These are phyloP conservation scores for Dendrolimus pini DNA, from an alignment of 2,888 invertebrate genomes.

Conservation along the genomic window DNA sequence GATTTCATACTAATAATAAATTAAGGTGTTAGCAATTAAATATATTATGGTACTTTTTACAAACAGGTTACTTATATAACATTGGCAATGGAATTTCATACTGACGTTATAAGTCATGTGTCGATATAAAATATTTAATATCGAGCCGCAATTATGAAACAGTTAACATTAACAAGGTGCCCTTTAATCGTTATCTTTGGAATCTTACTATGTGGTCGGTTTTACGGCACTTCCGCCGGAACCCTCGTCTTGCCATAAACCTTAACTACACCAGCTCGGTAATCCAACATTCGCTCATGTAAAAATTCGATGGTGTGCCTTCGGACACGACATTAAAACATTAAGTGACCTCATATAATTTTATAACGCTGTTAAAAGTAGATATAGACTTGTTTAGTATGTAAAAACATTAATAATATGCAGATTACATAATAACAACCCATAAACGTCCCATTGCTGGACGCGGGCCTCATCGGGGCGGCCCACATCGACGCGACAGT, in stretches of 20 bases:
- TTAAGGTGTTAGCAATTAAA: no score
- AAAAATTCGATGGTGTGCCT: constrained; percentile 42
- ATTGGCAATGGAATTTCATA: neutral
- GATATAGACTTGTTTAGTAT: constrained; percentile 29
- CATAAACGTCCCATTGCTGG: no score
- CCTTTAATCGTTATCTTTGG: constrained; percentile 62
- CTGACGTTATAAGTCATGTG: constrained; percentile 14
- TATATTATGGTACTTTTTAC: no score
- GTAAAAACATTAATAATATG: constrained; percentile 21
- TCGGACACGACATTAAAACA: constrained; percentile 39
- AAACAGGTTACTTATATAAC: no score
- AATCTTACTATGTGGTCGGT: constrained; percentile 56
- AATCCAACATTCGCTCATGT: constrained; percentile 39
- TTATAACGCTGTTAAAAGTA: constrained; percentile 42
- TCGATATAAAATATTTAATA: constrained; percentile 47
- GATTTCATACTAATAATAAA: no score
- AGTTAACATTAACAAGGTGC: constrained; percentile 70
- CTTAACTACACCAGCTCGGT: constrained; percentile 18
- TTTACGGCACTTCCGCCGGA: constrained; percentile 67
- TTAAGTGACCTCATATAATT: constrained; percentile 42
- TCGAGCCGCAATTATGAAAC: constrained; percentile 57
- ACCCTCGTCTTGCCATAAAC: constrained; percentile 50
- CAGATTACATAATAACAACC: neutral
- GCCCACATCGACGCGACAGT: no score
- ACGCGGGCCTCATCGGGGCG: no score